phyloP scores from a whole-genome alignment of 2,888 invertebrate species.

The Scaptomyza reducta region DNA sequence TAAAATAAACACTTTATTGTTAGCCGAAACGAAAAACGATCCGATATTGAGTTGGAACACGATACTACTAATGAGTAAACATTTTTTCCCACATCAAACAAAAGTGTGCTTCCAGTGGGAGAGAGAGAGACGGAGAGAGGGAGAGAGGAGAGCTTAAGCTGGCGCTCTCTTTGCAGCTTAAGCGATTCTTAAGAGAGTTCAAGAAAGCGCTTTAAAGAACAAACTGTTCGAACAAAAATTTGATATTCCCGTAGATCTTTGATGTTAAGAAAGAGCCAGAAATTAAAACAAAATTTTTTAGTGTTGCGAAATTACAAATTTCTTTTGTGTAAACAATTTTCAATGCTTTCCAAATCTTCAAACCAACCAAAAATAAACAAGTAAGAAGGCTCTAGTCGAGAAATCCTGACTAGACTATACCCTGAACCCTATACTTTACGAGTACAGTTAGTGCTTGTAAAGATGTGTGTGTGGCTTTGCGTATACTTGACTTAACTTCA shows the following conservation, averaged over 20 bases:
- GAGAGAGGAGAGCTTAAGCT: background rate
- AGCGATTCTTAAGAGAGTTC: background rate
- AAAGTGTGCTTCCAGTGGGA: background rate
- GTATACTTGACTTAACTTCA: too few species aligned
- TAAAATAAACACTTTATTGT: background rate
- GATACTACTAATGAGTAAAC: slow-evolving; percentile 9
- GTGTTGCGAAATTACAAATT: background rate
- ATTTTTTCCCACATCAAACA: background rate
- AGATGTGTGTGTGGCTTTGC: too few species aligned
- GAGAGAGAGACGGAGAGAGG: background rate
- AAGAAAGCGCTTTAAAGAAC: background rate
- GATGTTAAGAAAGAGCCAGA: too few species aligned
- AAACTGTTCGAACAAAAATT: background rate
- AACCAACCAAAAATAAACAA: too few species aligned
- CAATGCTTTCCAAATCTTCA: too few species aligned
- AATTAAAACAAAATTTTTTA: background rate
- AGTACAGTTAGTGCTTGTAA: too few species aligned
- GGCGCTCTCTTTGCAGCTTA: background rate
- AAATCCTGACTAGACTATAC: too few species aligned
- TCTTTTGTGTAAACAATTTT: too few species aligned
- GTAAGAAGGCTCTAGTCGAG: too few species aligned
- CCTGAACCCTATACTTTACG: too few species aligned
- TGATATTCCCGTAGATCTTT: background rate
- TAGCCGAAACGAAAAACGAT: background rate
- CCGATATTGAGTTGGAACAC: background rate